Conservation (phyloP, 1,140 invertebrate species). For the Camponotus vicinus region DNA sequence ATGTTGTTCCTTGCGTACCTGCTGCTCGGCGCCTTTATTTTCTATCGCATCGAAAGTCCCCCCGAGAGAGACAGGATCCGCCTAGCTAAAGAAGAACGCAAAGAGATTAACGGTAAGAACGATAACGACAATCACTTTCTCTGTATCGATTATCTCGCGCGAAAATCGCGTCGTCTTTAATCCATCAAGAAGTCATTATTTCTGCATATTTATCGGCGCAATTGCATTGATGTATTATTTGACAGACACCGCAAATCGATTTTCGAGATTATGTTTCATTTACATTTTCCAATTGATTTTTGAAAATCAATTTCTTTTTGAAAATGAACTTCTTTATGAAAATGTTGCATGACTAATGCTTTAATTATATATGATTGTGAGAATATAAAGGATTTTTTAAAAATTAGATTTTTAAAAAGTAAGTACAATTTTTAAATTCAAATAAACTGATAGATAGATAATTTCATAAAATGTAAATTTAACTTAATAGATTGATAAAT, state of each 20-base stretch:
- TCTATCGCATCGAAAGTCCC: slow-evolving; percentile 91
- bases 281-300: background rate
- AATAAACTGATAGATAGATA: background rate
- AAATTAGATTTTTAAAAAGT: background rate
- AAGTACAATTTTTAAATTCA: background rate
- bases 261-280: background rate
- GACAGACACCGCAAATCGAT: background rate
- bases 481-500: background rate
- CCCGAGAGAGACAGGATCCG: slow-evolving; percentile 88
- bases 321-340: too few species aligned
- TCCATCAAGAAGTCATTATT: background rate
- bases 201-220: background rate
- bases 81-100: slow-evolving; percentile 87
- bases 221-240: background rate
- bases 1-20: slow-evolving; percentile 92
- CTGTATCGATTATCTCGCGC: background rate
- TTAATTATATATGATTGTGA: background rate
- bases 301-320: background rate
- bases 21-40: slow-evolving; percentile 91
- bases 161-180: background rate
- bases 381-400: background rate
- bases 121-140: background rate
- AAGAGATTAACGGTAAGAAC: slow-evolving; percentile 90
- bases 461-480: background rate
- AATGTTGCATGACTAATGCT: background rate